Base-by-base conservation (phyloP, 2,888 invertebrate species). In the Endomychus coccineus region DNA sequence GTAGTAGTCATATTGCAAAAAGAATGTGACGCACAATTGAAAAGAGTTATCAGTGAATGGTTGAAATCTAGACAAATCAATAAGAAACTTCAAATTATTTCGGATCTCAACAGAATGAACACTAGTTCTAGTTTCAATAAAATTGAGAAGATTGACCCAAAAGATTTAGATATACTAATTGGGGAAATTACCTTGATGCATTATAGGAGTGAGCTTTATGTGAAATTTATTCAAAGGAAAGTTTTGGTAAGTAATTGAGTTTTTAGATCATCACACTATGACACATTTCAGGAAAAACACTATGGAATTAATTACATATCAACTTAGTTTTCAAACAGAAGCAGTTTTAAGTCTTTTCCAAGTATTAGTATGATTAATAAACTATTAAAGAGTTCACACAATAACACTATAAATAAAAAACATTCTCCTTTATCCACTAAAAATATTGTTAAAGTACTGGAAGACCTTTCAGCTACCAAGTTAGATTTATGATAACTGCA, bases 121-220 rank as follows among this genome's bases (percentile, higher is more conserved):
- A 49, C 55, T 16, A 61, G 51, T 43, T 59, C 59, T 3, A 61
- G 66, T 37, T 65, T 64, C 43, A 56, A 59, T 39, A 65, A 65
- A 49, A 48, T 69, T 10, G 79, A 79, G 39, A 76, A 75, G 51
- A 60, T 75, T 11, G 88, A 91, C 64, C 83, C 89, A 0, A 83
- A 86, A 55, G 84, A 84, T 51, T 73, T 91, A 36, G 97, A 97
- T 69, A 77, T 84, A 0, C 70, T 90, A 27, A 77, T 97, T 39
- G 82, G 84, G 0, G 97, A 98, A 69, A 76, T 96, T 39, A 91
- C 94, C 0, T 73, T 92, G 29, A 82, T 95, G 69, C 92, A 92
- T 67, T 82, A 89, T 1, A 73, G 94, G 46, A 77, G 87, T n/a
- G 87, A 90, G 57, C 70, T 97, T 13, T 98, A 96, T 65, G 79